These are phyloP conservation scores for Turritopsis rubra DNA, from an alignment of 30 jellyfish, hydroid and myxozoan genomes.

Conservation along the genomic window DNA sequence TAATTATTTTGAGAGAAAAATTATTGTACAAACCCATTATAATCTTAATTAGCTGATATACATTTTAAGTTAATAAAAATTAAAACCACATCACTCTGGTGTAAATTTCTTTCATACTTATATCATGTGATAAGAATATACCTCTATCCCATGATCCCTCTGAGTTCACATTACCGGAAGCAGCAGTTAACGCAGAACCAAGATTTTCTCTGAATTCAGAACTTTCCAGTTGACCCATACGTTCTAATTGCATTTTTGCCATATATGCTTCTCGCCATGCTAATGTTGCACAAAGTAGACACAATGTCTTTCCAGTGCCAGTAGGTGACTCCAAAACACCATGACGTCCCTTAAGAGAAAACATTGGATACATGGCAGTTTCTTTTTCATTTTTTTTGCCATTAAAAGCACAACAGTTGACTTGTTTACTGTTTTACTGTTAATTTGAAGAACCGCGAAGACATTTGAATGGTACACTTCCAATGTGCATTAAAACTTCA, in stretches of 20 bases:
- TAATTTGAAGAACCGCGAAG: no score
- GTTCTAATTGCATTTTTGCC: conserved; percentile 63
- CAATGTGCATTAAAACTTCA: no score
- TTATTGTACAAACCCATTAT: no score
- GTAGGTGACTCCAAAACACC: conserved; percentile 50
- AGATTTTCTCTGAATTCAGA: conserved; percentile 37
- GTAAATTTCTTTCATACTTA: not conserved
- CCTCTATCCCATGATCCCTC: conserved; percentile 49
- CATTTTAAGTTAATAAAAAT: not conserved
- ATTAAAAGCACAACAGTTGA: no score
- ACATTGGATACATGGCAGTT: no score
- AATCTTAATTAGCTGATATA: not conserved
- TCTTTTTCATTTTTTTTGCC: no score
- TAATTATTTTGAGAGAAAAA: no score
- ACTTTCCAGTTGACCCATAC: conserved; percentile 23
- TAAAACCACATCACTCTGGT: not conserved
- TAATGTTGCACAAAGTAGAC: conserved; percentile 87
- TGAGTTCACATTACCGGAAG: conserved; percentile 43
- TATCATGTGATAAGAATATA: not conserved
- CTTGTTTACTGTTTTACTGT: no score
- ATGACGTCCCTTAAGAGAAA: conserved; percentile 24
- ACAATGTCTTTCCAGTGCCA: conserved; percentile 94
- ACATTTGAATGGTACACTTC: no score
- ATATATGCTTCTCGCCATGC: conserved; percentile 83
- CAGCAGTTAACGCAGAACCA: conserved; percentile 43